Conservation (phyloP, 2,797 vertebrate genomes). For the Gallinago nigripennis region DNA sequence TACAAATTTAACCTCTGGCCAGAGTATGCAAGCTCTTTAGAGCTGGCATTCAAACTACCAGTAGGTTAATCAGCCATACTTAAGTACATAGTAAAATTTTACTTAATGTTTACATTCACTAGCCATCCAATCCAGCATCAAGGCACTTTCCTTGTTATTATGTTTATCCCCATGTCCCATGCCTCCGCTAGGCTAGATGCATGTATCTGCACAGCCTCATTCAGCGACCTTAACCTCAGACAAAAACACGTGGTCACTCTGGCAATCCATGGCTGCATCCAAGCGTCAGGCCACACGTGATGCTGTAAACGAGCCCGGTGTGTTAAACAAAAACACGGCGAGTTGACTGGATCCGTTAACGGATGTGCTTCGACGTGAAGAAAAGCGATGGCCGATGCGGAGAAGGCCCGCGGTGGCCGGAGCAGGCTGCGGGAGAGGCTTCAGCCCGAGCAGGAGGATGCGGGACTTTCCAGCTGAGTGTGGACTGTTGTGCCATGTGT, state of each 20-base stretch:
- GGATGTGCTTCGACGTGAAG: neutral
- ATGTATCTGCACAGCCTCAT: neutral
- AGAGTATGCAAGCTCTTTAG: conserved; percentile 14
- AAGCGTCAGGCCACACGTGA: neutral
- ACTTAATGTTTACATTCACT: conserved; percentile 45
- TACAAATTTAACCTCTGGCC: conserved; percentile 6
- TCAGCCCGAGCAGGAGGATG: neutral
- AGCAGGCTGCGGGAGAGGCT: neutral
- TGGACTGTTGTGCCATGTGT: neutral
- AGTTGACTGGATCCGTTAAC: neutral
- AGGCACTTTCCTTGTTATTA: conserved; percentile 46
- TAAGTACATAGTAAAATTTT: conserved; percentile 17
- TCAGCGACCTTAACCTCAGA: neutral
- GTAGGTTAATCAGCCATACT: conserved; percentile 19
- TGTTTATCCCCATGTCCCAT: neutral
- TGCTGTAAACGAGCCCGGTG: neutral
- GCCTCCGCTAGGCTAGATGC: neutral
- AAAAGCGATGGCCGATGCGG: neutral
- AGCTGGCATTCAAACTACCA: conserved; percentile 40
- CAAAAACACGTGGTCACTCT: neutral
- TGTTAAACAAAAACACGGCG: neutral
- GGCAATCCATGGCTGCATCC: neutral
- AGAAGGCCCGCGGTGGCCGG: rapidly evolving
- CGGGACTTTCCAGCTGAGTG: neutral
- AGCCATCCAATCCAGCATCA: conserved; percentile 45